Evolutionary conservation across 1,140 invertebrate species (phyloP), one percentile per base, ranked within the genome.

Genomic region (Drosophila rhopaloa): DNA sequence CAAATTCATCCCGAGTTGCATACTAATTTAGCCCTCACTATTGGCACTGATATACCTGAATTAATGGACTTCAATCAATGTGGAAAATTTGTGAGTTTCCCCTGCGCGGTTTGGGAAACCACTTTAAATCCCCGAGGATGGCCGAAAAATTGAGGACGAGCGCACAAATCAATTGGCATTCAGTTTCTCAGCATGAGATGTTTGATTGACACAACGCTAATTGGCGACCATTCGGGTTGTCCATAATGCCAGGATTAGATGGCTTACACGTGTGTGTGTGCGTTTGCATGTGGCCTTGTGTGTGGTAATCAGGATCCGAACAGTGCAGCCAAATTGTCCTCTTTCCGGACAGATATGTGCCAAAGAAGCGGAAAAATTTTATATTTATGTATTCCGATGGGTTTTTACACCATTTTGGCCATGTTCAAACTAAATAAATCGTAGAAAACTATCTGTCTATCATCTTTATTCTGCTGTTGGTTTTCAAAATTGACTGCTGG

Each of bases 191-290:
- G 41, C 24, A 24, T 24, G 24, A 24, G 29, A 32, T 32, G 29
- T 32, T 32, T 80, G 58, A 80, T 80, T 80, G 77, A 80, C 67
- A 76, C 60, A 53, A 46, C 55, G 71, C 62, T 80, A 76, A 76
- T 76, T 80, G 74, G 63, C 37, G 35, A 41, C 51, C 50, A 65
- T 32, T 57, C 54, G 55, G 41, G 59, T 53, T 72, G 68, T 62
- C 44, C 73, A 67, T 66, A 66, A 80, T 58, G 58, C 58, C 59
- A 60, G 40, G 60, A 62, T 67, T 76, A 67, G 48, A 43, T 51
- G 63, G 50, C 47, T 74, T 56, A 65, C 41, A n/a, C 66, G 46
- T 37, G 37, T 43, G 62, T 13, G 41, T 51, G 40, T 32, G 24
- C 24, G 1, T n/a, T 13, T 40, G 19, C 53, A 19, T 9, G 32